Evolutionary conservation across 1,140 invertebrate species (phyloP).

Genomic region (Venustaconcha ellipsiformis): DNA sequence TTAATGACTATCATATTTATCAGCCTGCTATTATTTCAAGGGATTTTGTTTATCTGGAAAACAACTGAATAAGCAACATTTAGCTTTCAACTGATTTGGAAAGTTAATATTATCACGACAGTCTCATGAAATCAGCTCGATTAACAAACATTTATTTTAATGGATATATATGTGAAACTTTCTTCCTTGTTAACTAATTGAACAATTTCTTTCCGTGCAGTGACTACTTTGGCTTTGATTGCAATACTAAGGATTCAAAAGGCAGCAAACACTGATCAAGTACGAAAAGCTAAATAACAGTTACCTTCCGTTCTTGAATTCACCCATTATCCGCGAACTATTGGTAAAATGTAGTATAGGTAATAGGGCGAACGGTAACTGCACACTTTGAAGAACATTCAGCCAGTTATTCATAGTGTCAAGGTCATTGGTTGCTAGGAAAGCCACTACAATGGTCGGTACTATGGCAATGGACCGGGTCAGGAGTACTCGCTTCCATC

Average conservation of each 20-base stretch:
- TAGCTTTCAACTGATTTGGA: too few species aligned
- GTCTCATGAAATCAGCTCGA: too few species aligned
- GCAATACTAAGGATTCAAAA: too few species aligned
- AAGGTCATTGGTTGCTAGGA: slow-evolving; percentile 80
- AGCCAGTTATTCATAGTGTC: slow-evolving; percentile 88
- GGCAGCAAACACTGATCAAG: too few species aligned
- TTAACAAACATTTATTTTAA: background rate
- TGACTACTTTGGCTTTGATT: background rate
- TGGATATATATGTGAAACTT: background rate
- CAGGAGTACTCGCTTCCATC: slow-evolving; percentile 89
- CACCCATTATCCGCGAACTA: slow-evolving; percentile 81
- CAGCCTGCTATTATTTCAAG: too few species aligned
- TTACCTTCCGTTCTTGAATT: slow-evolving; percentile 62
- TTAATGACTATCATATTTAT: too few species aligned
- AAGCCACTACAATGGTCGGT: slow-evolving; percentile 86
- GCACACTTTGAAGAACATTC: slow-evolving; percentile 89
- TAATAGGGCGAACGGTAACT: slow-evolving; percentile 78
- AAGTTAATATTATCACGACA: too few species aligned
- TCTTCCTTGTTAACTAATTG: background rate
- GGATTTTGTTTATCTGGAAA: too few species aligned
- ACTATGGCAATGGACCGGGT: slow-evolving; percentile 89
- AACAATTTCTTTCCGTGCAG: background rate
- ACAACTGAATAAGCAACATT: too few species aligned
- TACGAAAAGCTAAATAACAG: background rate
- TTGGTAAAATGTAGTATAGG: slow-evolving; percentile 91